phyloP scores from a whole-genome alignment of 2,888 invertebrate species.

The Tinea pellionella region DNA sequence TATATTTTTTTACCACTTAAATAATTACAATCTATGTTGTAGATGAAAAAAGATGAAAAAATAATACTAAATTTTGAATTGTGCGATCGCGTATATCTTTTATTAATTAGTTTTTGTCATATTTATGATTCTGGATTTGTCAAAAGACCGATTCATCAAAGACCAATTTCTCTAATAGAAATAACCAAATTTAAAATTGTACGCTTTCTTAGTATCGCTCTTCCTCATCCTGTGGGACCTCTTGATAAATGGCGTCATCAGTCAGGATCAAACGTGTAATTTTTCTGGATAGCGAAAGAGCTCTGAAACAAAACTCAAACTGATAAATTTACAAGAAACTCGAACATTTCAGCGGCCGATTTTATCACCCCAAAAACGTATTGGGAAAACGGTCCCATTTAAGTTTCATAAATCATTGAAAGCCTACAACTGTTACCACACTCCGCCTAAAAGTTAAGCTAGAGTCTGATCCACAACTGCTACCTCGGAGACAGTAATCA shows the following conservation, averaged over 20 bases:
- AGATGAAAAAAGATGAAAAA: too few species aligned
- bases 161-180: neutral
- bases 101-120: too few species aligned
- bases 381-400: neutral
- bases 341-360: neutral
- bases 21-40: too few species aligned
- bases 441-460: too few species aligned
- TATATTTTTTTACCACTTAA: too few species aligned
- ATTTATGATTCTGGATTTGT: too few species aligned
- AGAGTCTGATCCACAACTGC: too few species aligned
- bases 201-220: neutral
- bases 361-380: neutral
- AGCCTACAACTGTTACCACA: too few species aligned
- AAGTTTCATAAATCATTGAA: neutral
- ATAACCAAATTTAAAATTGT: conserved; percentile 1
- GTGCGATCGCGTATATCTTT: too few species aligned
- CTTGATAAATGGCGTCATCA: conserved; percentile 1
- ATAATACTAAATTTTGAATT: too few species aligned
- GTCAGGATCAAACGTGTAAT: conserved; percentile 6
- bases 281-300: conserved; percentile 2
- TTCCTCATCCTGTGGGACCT: neutral
- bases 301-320: neutral
- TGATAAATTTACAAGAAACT: neutral
- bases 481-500: too few species aligned
- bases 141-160: too few species aligned